These are phyloP conservation scores for Himalopsyche phryganea DNA, from an alignment of 1,140 invertebrate genomes.

Conservation along the genomic window DNA sequence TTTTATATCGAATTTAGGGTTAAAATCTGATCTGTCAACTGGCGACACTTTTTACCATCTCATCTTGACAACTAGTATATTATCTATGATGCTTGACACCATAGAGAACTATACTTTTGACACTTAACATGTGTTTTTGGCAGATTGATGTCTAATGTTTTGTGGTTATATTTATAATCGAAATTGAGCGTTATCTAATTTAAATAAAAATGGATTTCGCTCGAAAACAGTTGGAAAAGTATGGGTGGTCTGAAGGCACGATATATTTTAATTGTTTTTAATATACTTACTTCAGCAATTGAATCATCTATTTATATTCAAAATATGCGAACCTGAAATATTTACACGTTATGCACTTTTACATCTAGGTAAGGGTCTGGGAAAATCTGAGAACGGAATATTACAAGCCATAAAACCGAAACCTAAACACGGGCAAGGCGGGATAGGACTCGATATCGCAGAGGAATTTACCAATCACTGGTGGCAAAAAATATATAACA, in stretches of 20 bases:
- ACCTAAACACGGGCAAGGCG: slow-evolving; percentile 71
- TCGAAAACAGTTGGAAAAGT: slow-evolving; percentile 29
- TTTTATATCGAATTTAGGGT: no score
- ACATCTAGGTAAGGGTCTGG: slow-evolving; percentile 71
- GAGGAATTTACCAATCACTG: slow-evolving; percentile 74
- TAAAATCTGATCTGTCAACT: no score
- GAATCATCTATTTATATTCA: neutral
- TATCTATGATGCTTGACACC: no score
- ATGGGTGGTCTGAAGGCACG: slow-evolving; percentile 28
- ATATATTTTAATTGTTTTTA: neutral
- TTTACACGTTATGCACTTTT: neutral
- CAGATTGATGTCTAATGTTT: no score
- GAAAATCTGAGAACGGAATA: slow-evolving; percentile 73
- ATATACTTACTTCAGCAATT: neutral
- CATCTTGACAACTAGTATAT: no score
- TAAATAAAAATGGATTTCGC: slow-evolving; percentile 28
- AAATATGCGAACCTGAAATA: neutral
- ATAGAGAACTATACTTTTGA: no score
- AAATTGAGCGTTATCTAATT: no score
- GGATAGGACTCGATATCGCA: slow-evolving; percentile 70
- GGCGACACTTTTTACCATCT: no score
- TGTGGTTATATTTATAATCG: no score
- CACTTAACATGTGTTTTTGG: no score
- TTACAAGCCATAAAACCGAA: slow-evolving; percentile 69
- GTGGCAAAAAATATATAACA: slow-evolving; percentile 77